Conservation (phyloP, 2,797 vertebrate species). For the Hybognathus amarus region DNA sequence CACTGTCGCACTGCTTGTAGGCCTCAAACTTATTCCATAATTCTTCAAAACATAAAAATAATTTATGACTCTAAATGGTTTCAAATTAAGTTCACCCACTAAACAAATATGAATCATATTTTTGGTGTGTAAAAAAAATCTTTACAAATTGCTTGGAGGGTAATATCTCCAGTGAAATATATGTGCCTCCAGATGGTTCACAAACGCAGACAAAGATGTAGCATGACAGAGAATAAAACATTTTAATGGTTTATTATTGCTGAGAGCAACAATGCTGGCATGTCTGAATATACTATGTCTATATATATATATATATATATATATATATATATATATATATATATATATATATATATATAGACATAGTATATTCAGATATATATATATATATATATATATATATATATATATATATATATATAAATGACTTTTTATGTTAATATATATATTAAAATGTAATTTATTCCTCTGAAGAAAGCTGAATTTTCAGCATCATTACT, state of each 20-base stretch:
- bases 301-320: no score
- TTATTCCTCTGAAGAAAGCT: no score
- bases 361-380: no score
- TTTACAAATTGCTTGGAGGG: background rate
- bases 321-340: no score
- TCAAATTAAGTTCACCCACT: background rate
- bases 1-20: background rate
- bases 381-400: no score
- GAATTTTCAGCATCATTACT: no score
- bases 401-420: no score
- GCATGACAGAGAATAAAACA: background rate
- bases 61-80: background rate
- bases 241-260: background rate
- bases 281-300: no score
- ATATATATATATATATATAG: no score
- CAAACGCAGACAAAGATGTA: background rate
- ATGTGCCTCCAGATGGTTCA: background rate
- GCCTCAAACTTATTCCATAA: background rate
- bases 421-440: no score
- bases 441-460: no score
- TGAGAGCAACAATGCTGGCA: background rate
- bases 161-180: background rate
- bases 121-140: background rate
- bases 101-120: slow-evolving; percentile 11
- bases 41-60: background rate